A percentile compares a stretch with the other conserved stretches of the same genome.
phyloP scores from a whole-genome alignment of 2,113 vertebrate species.

The Tachycineta bicolor region DNA sequence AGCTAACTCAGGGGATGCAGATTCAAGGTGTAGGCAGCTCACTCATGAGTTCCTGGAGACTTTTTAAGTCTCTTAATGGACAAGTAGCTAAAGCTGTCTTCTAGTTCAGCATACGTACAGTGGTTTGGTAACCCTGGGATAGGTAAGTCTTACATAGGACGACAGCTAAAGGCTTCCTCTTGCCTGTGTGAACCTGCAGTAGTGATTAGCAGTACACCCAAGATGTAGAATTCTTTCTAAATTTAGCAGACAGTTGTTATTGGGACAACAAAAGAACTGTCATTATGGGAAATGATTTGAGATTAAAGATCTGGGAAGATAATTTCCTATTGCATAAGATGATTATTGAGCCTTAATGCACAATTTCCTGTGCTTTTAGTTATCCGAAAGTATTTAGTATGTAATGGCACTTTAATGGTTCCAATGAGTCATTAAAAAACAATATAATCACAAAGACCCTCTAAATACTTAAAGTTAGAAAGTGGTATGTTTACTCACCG shows the following conservation, averaged over 20 bases:
- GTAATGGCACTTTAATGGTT: not conserved
- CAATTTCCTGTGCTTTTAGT: not conserved
- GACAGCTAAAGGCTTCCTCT: not conserved
- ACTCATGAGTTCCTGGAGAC: not conserved
- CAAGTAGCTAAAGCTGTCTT: not conserved
- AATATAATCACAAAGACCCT: no score
- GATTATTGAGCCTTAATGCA: not conserved
- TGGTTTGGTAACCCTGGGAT: not conserved
- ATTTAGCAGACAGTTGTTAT: not conserved
- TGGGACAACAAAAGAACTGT: not conserved
- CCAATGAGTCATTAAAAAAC: not conserved
- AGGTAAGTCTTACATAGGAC: not conserved
- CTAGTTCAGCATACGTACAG: not conserved
- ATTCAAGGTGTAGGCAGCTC: not conserved
- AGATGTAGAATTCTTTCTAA: not conserved
- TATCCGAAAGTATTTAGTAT: constrained; percentile 13
- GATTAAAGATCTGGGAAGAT: constrained; percentile 10
- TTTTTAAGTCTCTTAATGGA: not conserved
- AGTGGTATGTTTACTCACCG: no score
- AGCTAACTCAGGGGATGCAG: not conserved
- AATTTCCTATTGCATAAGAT: not conserved
- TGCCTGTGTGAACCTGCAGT: not conserved
- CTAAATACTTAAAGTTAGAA: no score
- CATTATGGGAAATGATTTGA: not conserved
- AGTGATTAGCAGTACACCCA: not conserved